phyloP scores from a whole-genome alignment of 1,140 invertebrate species.

The Dendrolimus kikuchii region DNA sequence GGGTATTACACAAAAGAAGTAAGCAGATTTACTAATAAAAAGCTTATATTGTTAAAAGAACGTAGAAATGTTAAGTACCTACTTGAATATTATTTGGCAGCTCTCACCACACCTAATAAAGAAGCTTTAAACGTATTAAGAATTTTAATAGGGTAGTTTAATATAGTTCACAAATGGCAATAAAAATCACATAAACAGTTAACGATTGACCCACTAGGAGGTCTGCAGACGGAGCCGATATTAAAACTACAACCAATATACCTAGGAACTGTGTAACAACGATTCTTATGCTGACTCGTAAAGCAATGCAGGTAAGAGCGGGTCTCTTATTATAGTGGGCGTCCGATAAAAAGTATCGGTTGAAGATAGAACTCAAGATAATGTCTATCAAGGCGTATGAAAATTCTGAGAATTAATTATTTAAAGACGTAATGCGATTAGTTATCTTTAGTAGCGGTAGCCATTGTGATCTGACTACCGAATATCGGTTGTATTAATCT shows the following conservation, averaged over 20 bases:
- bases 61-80: too few relatives aligned
- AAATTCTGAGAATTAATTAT: constrained; percentile 48
- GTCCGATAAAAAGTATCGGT: constrained; percentile 6
- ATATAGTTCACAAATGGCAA: constrained; percentile 36
- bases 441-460: constrained; percentile 32
- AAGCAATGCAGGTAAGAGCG: constrained; percentile 6
- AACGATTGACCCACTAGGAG: constrained; percentile 37
- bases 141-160: constrained; percentile 29
- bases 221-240: constrained; percentile 24
- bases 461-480: constrained; percentile 29
- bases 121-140: constrained; percentile 9
- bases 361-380: constrained; percentile 35
- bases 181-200: constrained; percentile 46
- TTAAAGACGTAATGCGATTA: constrained; percentile 42
- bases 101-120: background rate
- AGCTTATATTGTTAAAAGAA: too few relatives aligned
- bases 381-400: constrained; percentile 34
- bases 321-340: constrained; percentile 16
- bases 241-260: constrained; percentile 11
- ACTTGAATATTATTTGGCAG: background rate
- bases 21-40: too few relatives aligned
- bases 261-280: background rate
- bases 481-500: constrained; percentile 11
- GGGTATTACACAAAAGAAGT: too few relatives aligned
- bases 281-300: constrained; percentile 3